These are phyloP conservation scores for Egretta garzetta DNA, from an alignment of 2,113 vertebrate species.

Conservation along the genomic window DNA sequence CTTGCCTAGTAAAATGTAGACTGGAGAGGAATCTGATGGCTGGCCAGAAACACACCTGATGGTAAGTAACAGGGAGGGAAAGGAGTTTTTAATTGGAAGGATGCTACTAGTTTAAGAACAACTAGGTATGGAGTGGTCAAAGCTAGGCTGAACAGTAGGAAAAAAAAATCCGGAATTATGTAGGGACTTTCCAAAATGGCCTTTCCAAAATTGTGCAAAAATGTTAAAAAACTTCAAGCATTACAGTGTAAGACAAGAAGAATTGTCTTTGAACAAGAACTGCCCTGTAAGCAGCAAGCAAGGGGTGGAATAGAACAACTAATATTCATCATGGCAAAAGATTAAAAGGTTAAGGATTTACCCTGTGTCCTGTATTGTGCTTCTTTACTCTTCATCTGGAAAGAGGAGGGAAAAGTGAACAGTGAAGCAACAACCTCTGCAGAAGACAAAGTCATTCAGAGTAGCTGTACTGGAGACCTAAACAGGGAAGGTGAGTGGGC, in stretches of 20 bases:
- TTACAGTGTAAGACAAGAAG: background rate
- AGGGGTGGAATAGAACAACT: background rate
- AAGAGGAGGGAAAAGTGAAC: background rate
- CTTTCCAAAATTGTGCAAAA: background rate
- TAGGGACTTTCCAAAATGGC: background rate
- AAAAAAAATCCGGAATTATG: background rate
- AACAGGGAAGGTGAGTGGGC: background rate
- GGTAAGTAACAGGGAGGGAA: background rate
- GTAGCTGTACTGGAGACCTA: background rate
- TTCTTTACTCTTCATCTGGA: background rate
- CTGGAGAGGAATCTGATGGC: background rate
- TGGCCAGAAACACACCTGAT: background rate
- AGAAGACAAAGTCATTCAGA: background rate
- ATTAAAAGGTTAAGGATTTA: background rate
- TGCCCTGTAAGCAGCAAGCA: background rate
- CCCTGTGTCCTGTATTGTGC: background rate
- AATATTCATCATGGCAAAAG: background rate
- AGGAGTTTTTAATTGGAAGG: background rate
- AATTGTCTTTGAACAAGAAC: background rate
- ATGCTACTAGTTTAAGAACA: background rate
- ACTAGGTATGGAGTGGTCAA: background rate
- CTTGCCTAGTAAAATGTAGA: background rate
- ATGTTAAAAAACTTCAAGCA: background rate
- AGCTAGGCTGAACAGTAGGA: background rate
- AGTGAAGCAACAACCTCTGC: background rate